phyloP scores from a whole-genome alignment of 2,797 vertebrate species.

The Pogonophryne albipinna region DNA sequence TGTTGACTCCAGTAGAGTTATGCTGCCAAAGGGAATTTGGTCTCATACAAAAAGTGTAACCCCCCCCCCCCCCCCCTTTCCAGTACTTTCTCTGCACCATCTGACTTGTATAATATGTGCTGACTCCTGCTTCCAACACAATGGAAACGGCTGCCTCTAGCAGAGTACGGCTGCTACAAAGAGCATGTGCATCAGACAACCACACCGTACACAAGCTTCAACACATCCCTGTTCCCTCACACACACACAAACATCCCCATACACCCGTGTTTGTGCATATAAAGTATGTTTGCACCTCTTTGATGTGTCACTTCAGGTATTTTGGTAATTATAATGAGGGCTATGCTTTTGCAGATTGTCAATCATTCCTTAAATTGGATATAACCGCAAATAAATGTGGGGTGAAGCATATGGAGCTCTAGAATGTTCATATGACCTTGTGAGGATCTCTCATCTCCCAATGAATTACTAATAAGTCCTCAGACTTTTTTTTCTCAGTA shows the following conservation, averaged over 20 bases:
- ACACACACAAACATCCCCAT: conserved; percentile 13
- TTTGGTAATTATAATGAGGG: conserved; percentile 18
- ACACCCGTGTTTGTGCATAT: neutral
- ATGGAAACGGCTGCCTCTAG: conserved; percentile 69
- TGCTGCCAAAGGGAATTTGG: conserved; percentile 33
- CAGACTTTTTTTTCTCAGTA: neutral
- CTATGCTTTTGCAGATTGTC: conserved; percentile 13
- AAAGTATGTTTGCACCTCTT: conserved; percentile 1
- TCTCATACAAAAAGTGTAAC: conserved; percentile 27
- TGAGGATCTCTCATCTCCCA: neutral
- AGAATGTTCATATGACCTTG: neutral
- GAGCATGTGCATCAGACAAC: conserved; percentile 35
- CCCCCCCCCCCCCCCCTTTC: conserved; percentile 17
- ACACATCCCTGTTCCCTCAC: conserved; percentile 8
- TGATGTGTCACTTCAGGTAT: conserved; percentile 31
- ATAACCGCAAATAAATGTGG: neutral
- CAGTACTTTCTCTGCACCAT: conserved; percentile 55
- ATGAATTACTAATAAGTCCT: neutral
- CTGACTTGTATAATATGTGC: conserved; percentile 67
- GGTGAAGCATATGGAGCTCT: neutral
- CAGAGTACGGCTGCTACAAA: conserved; percentile 52
- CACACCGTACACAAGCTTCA: conserved; percentile 35
- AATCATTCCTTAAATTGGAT: conserved; percentile 7
- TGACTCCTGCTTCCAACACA: conserved; percentile 68
- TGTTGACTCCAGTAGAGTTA: conserved; percentile 9